A percentile compares a stretch with the other conserved stretches of the same genome.
phyloP scores from a whole-genome alignment of 2,888 invertebrate genomes.

The Drosophila tripunctata region DNA sequence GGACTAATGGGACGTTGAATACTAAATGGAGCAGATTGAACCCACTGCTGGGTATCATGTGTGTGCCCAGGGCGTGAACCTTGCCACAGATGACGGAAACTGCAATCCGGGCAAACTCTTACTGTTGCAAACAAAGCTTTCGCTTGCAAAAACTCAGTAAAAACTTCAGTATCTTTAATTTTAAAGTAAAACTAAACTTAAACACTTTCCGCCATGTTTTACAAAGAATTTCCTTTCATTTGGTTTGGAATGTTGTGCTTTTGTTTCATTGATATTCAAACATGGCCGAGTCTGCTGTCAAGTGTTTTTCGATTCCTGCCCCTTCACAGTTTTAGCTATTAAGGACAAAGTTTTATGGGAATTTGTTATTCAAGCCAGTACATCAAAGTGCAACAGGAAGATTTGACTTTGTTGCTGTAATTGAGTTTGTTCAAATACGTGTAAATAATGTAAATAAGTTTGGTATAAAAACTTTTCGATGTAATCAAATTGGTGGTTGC shows the following conservation, averaged over 20 bases:
- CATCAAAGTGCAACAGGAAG: conserved; percentile 39
- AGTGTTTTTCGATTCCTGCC: neutral
- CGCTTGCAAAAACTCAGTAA: too few relatives aligned
- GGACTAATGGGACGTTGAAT: conserved; percentile 12
- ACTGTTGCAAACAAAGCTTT: conserved; percentile 7
- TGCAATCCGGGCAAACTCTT: conserved; percentile 3
- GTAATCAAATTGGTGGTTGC: conserved; percentile 26
- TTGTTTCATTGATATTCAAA: conserved; percentile 7
- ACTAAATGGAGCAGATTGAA: conserved; percentile 36
- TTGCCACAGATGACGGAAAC: conserved; percentile 17
- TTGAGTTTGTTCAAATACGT: conserved; percentile 65
- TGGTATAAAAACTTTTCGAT: conserved; percentile 28
- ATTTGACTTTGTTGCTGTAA: conserved; percentile 55
- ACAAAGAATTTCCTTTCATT: conserved; percentile 9
- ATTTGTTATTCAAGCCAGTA: conserved; percentile 15
- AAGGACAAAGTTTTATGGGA: conserved; percentile 46
- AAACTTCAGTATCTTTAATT: too few relatives aligned
- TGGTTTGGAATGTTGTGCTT: neutral
- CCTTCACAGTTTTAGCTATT: neutral
- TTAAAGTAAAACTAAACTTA: neutral
- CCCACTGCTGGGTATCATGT: conserved; percentile 16
- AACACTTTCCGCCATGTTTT: neutral
- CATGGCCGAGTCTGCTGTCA: conserved; percentile 24
- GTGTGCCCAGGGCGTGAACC: neutral
- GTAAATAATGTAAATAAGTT: conserved; percentile 45